Evolutionary conservation across 2,888 invertebrate species (phyloP).

Genomic region (Aphodius sticticus): DNA sequence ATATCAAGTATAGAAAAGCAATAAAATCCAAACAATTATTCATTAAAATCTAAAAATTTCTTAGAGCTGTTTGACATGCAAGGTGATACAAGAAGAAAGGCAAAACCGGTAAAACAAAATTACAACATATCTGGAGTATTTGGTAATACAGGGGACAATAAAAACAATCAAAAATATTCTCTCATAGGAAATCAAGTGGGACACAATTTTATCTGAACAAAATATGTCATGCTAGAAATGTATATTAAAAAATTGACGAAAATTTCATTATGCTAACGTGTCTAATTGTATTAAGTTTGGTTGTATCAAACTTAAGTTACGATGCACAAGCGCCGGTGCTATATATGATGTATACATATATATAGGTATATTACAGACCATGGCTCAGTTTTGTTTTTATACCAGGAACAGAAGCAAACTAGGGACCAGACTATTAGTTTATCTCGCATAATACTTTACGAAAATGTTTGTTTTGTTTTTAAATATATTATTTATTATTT

Average conservation of each 20-base stretch:
- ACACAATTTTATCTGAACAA: neutral
- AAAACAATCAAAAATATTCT: neutral
- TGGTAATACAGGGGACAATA: neutral
- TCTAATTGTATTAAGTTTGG: neutral
- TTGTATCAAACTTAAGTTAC: neutral
- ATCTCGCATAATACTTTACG: neutral
- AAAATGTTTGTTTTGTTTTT: conserved; percentile 4
- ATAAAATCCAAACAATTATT: no score
- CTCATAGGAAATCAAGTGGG: neutral
- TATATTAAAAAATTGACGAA: neutral
- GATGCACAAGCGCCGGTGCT: neutral
- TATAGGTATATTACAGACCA: neutral
- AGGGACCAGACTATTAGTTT: neutral
- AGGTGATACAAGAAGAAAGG: neutral
- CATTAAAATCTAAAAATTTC: no score
- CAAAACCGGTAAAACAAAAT: no score
- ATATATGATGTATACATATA: neutral
- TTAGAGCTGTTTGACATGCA: neutral
- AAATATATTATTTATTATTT: conserved; percentile 4
- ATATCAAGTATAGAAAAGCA: neutral
- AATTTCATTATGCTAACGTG: neutral
- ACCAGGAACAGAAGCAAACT: conserved; percentile 4
- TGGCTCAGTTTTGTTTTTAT: neutral
- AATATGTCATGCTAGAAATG: neutral
- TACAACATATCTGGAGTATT: no score